Conservation (phyloP, 2,888 invertebrate genomes). For the Dioctria rufipes region DNA sequence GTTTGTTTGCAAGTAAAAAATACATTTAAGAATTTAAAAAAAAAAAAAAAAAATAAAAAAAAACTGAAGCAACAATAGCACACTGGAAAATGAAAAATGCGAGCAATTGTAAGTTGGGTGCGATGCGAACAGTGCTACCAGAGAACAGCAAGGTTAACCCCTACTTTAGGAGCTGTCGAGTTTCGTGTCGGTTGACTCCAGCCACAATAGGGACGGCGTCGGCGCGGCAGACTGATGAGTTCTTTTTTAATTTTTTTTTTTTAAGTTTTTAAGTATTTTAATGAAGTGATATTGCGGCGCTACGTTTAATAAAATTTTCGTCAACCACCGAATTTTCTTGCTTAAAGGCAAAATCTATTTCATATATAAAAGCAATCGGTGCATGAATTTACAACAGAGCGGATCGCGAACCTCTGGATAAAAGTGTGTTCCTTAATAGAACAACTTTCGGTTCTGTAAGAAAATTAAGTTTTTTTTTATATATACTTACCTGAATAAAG, state of each 20-base stretch:
- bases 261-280: background rate
- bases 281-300: slow-evolving; percentile 13
- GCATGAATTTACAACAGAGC: slow-evolving; percentile 32
- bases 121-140: slow-evolving; percentile 12
- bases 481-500: no score
- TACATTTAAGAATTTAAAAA: background rate
- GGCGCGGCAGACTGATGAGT: slow-evolving; percentile 18
- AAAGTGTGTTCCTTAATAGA: background rate
- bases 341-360: slow-evolving; percentile 46
- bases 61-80: background rate
- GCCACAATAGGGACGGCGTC: slow-evolving; percentile 26
- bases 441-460: background rate
- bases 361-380: slow-evolving; percentile 43
- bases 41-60: background rate
- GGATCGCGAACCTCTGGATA: slow-evolving; percentile 45
- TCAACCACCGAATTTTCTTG: slow-evolving; percentile 45
- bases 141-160: slow-evolving; percentile 43
- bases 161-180: slow-evolving; percentile 14
- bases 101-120: slow-evolving; percentile 26
- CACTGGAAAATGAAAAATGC: slow-evolving; percentile 37
- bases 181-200: background rate
- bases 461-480: background rate
- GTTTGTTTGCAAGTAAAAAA: background rate
- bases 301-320: slow-evolving; percentile 32
- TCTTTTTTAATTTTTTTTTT: slow-evolving; percentile 30